These are phyloP conservation scores for Listronotus oregonensis DNA, from an alignment of 1,140 invertebrate species.

Conservation along the genomic window DNA sequence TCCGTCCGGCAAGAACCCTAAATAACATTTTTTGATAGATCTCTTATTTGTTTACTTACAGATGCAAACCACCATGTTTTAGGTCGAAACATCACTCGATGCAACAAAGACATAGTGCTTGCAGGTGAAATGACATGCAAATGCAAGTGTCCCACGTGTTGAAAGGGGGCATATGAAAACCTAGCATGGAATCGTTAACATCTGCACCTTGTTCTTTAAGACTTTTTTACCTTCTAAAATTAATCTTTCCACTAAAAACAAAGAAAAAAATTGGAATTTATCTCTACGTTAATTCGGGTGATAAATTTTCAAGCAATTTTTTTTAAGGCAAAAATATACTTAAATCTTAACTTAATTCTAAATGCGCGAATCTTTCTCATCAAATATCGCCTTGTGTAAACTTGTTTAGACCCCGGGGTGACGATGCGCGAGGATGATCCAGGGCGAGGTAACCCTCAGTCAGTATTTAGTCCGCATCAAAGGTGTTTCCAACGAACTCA, in stretches of 20 bases:
- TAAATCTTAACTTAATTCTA: not conserved
- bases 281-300: too few species aligned
- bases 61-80: conserved; percentile 84
- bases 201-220: conserved; percentile 60
- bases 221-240: conserved; percentile 63
- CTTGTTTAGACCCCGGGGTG: too few species aligned
- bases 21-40: too few species aligned
- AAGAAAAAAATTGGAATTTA: conserved; percentile 26
- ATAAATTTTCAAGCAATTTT: not conserved
- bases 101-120: conserved; percentile 73
- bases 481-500: too few species aligned
- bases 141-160: conserved; percentile 83
- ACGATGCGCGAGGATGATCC: too few species aligned
- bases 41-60: conserved; percentile 58
- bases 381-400: too few species aligned
- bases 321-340: not conserved
- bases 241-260: conserved; percentile 65
- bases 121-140: conserved; percentile 84
- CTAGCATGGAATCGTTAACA: conserved; percentile 67
- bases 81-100: conserved; percentile 72
- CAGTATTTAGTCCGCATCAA: too few species aligned
- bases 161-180: conserved; percentile 93
- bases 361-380: too few species aligned
- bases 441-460: too few species aligned
- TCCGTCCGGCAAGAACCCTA: too few species aligned